Evolutionary conservation across 1,140 invertebrate species (phyloP).

Genomic region (Asbolus verrucosus): DNA sequence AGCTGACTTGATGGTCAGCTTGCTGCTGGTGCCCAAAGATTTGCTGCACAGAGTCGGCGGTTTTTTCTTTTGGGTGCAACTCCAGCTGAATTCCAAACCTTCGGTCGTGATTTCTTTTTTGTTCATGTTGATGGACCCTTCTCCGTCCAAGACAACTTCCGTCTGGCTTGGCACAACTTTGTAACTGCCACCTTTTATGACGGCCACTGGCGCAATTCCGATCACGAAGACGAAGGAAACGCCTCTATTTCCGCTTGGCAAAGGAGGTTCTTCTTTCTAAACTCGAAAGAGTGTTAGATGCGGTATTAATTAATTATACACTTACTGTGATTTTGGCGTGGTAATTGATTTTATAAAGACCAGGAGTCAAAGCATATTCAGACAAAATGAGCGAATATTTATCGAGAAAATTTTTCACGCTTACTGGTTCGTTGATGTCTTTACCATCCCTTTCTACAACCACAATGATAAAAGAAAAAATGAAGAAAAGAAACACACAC

Average conservation of each 20-base stretch:
- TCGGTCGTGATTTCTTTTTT: background rate
- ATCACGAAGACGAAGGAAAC: too few species aligned
- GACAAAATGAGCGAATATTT: too few species aligned
- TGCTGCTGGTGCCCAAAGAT: too few species aligned
- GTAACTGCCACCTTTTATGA: background rate
- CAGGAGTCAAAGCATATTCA: background rate
- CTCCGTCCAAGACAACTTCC: background rate
- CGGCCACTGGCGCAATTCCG: background rate
- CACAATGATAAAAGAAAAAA: too few species aligned
- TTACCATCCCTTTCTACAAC: too few species aligned
- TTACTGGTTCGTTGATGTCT: too few species aligned
- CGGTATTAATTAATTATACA: background rate
- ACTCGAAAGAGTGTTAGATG: background rate
- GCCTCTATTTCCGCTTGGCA: too few species aligned
- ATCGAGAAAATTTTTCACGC: too few species aligned
- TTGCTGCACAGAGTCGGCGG: too few species aligned
- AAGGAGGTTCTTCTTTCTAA: too few species aligned
- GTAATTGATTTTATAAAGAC: background rate
- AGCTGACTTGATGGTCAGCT: too few species aligned
- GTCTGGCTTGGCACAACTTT: background rate
- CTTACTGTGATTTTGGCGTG: background rate
- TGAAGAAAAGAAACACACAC: too few species aligned
- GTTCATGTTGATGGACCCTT: background rate
- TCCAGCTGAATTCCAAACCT: background rate
- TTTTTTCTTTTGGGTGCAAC: background rate